Percentiles rank a stretch among this genome's conserved stretches.
Evolutionary conservation across 2,797 vertebrate species (phyloP).

Genomic region (Betta splendens): DNA sequence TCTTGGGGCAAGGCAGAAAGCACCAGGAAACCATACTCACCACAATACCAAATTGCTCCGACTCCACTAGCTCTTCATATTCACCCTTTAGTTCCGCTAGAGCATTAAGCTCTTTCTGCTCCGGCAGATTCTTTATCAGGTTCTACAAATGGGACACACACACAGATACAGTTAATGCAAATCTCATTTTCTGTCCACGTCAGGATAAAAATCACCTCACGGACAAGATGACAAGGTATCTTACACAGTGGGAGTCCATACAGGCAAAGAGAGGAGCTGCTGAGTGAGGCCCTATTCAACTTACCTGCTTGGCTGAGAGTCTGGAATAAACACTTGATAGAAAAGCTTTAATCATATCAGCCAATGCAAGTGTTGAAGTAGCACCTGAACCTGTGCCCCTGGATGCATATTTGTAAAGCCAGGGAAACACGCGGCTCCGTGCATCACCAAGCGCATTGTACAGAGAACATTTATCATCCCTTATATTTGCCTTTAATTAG

Average conservation of each 20-base stretch:
- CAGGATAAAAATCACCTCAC: constrained; percentile 40
- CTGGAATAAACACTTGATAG: not conserved
- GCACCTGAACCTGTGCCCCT: no score
- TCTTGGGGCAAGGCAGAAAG: constrained; percentile 29
- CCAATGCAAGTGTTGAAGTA: not conserved
- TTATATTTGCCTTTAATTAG: constrained; percentile 7
- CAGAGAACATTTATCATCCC: constrained; percentile 3
- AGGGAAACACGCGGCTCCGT: not conserved
- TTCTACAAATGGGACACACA: constrained; percentile 81
- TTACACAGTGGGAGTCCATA: constrained; percentile 12
- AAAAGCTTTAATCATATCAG: not conserved
- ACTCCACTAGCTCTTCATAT: constrained; percentile 93
- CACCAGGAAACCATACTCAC: constrained; percentile 82
- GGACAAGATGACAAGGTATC: constrained; percentile 24
- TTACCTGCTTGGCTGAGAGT: not conserved
- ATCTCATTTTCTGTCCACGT: constrained; percentile 48
- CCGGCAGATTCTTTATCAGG: constrained; percentile 96
- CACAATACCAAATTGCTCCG: constrained; percentile 97
- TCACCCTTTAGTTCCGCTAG: constrained; percentile 92
- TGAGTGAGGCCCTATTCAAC: constrained; percentile 11
- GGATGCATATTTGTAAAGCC: not conserved
- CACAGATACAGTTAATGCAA: constrained; percentile 60
- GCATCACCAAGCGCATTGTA: constrained; percentile 2
- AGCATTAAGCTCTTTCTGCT: constrained; percentile 92
- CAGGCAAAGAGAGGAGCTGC: constrained; percentile 10